Base-by-base conservation (phyloP, 2,888 invertebrate species). In the Drosophila fulvimacula region DNA sequence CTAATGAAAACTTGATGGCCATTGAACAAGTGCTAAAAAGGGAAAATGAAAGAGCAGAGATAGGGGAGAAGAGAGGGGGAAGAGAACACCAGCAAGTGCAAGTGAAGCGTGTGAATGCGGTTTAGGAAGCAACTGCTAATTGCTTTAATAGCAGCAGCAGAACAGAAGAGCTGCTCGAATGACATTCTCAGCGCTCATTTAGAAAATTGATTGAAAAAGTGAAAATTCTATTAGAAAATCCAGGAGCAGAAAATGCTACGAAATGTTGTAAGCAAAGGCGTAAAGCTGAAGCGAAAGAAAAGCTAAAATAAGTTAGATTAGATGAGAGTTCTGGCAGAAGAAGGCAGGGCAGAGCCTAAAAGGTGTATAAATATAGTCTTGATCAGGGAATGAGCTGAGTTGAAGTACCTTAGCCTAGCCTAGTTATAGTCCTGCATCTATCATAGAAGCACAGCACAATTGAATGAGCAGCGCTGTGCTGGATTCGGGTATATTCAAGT, bases 1-100 rank as follows among this genome's bases (percentile, higher is more conserved):
- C 88, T 88, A 82, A 88, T 82, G 81, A 85, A 85, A 82, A 88
- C 82, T 79, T 81, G 88, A 81, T 88, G 81, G 75, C 66, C 71
- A 79, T 74, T 79, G 76, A 85, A 75, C 82, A 81, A 87, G 79
- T 67, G 63, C 66, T 49, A 34, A 30, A 56, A 17, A 41, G 39
- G 21, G 41, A 32, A 44, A 21, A 27, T 5, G 10, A n/a, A 27
- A 46, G 10, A n/a, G 5, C n/a, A 27, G n/a, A 5, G 42, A 13
- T 13, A 24, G n/a, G 27, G 36, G 36, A 21, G 21, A 24, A 21
- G 49, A 15, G 42, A 46, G 39, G 36, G 51, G 21, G 21, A 3
- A 36, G 34, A n/a, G n/a, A n/a, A n/a, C 27, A 27, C 27, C 5
- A 10, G 42, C 36, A 36, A 39, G 24, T 24, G 52, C 24, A 27